These are phyloP conservation scores for Solea solea DNA, from an alignment of 2,113 vertebrate species.

Conservation along the genomic window DNA sequence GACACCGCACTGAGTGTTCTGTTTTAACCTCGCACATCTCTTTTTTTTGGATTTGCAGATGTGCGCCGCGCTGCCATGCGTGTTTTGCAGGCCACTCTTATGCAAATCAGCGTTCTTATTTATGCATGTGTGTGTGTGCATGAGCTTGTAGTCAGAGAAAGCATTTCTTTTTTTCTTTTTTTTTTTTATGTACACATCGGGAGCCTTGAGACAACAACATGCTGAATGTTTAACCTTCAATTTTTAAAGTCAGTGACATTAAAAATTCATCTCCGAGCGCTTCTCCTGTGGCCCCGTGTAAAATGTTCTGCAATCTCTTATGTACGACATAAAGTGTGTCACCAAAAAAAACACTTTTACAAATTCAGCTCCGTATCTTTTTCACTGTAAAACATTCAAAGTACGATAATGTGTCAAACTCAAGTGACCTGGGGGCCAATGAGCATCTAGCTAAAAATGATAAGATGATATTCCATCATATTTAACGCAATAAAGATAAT, in stretches of 20 bases:
- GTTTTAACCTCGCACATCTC: slow-evolving; percentile 27
- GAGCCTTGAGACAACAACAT: background rate
- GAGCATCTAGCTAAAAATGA: too few relatives aligned
- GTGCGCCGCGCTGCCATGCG: background rate
- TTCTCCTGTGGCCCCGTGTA: background rate
- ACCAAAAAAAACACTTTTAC: too few relatives aligned
- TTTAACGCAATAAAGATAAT: too few relatives aligned
- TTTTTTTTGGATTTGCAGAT: slow-evolving; percentile 15
- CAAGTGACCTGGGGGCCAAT: too few relatives aligned
- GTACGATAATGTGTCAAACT: too few relatives aligned
- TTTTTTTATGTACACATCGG: too few relatives aligned
- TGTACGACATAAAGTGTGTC: background rate
- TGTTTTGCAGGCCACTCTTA: background rate
- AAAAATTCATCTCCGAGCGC: slow-evolving; percentile 16
- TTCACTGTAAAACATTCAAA: too few relatives aligned
- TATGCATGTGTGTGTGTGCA: slow-evolving; percentile 13
- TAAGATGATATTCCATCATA: too few relatives aligned
- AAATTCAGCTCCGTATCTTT: too few relatives aligned
- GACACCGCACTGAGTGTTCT: slow-evolving; percentile 7
- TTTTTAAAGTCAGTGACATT: slow-evolving; percentile 30
- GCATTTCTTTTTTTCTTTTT: background rate
- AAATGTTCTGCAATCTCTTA: slow-evolving; percentile 1
- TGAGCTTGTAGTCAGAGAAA: background rate
- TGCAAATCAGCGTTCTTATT: slow-evolving; percentile 25
- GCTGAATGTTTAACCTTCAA: background rate